Base-by-base conservation (phyloP, 2,797 vertebrate genomes). In the Erithacus rubecula region DNA sequence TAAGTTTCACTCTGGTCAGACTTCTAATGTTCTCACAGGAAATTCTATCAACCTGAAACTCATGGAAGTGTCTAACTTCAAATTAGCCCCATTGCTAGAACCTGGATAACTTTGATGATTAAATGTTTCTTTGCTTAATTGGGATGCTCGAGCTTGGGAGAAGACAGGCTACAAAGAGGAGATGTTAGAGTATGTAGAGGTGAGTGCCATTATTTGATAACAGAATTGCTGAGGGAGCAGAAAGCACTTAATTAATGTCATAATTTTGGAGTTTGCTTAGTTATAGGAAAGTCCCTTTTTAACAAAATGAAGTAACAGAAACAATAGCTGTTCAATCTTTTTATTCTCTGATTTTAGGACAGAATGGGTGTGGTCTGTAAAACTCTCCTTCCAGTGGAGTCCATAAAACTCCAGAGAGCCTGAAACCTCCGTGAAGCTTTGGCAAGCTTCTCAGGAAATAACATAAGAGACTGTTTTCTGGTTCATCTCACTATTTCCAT, bases 401-500 rank as follows among this genome's bases (percentile, higher is more conserved):
- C 90, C 85, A 78, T 86, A 90, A 96, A 94, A 89, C 82, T 91
- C 82, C 65, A 85, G 79, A 94, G 80, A 91, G 91, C 37, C 70
- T 70, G 69, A 72, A 96, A 93, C 46, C 51, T 95, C 94, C 94
- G 82, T 44, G 77, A 84, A 90, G 87, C 72, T 93, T 88, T 97
- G 96, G 94, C 96, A 96, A 86, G 82, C 76, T 67, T 76, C 89
- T 96, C 87, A 93, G 96, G 94, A 96, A 97, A 93, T 92, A 96
- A 92, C 77, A 53, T 88, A 76, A 92, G 90, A 91, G 92, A 55
- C 74, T 86, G 69, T 65, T 95, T 88, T 96, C 59, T 97, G 91
- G 77, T 95, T 90, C 95, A 88, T 94, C 91, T 94, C 89, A 89
- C 86, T 90, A 94, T 95, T 96, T 97, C 94, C 95, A 82, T 82